A percentile compares a stretch with the other conserved stretches of the same genome.
Conservation (phyloP, 2,113 vertebrate species). For the Scortum barcoo region DNA sequence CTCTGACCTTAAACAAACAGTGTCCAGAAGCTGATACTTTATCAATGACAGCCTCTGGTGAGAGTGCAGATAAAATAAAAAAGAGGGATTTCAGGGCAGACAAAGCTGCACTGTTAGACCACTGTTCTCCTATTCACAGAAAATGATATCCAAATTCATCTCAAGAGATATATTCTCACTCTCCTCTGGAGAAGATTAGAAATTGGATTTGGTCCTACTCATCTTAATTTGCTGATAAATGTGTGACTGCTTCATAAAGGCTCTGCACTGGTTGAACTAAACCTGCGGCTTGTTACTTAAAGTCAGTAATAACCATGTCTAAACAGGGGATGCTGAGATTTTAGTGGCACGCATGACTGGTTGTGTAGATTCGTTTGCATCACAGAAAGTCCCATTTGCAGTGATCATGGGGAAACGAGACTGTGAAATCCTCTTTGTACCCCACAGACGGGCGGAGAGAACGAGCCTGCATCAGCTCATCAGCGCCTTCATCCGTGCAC, state of each 20-base stretch:
- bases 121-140: not conserved
- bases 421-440: not conserved
- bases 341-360: no score
- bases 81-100: not conserved
- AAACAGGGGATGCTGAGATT: not conserved
- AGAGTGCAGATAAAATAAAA: not conserved
- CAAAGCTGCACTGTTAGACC: not conserved
- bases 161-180: not conserved
- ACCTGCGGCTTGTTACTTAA: no score
- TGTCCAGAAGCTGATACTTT: not conserved
- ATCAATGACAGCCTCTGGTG: conserved; percentile 33
- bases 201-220: not conserved
- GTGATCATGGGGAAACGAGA: not conserved
- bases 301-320: not conserved
- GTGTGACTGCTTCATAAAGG: not conserved
- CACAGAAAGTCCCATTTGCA: not conserved
- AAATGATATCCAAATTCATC: not conserved
- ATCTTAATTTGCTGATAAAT: not conserved
- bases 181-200: not conserved
- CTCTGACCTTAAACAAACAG: conserved; percentile 18
- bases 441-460: not conserved
- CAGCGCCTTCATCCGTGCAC: no score
- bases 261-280: not conserved
- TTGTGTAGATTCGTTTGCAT: no score
- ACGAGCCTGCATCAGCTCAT: no score